Base-by-base conservation (phyloP, 1,140 invertebrate genomes). In the Ladona fulva region DNA sequence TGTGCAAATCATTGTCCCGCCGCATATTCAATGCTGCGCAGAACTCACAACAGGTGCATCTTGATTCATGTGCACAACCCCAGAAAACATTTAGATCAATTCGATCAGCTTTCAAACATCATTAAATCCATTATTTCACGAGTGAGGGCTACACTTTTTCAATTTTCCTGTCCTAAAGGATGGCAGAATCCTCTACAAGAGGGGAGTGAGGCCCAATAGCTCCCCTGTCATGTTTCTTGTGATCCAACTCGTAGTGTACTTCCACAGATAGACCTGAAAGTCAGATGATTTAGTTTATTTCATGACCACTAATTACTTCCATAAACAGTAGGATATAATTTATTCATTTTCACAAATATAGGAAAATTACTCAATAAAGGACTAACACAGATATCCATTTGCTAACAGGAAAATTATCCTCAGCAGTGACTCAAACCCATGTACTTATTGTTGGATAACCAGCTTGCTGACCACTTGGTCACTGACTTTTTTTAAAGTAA, bases 161-260 rank as follows among this genome's bases (percentile, higher is more conserved):
- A 37, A 8, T 37, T 37, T 37, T 80, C 37, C 79, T 79, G 82
- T 80, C 37, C 79, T 79, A 83, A 52, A 83, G 81, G 24, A 83
- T 80, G 42, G 80, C 81, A 77, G 91, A 89, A 83, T 87, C 84
- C 89, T 92, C 89, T 80, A 94, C 93, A 82, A 94, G 87, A 73
- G 93, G 93, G 80, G 92, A 93, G 83, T 94, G 86, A 25, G 92
- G 90, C 81, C 92, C 92, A 78, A 92, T 89, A 42, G 88, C 88
- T 37, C 29, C 29, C 8, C 29, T 37, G 81, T 86, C 87, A 79
- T 87, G 84, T 77, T 82, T 84, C 78, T 83, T 82, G 80, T 89
- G 88, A 86, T 94, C 92, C 81, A 92, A 88, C 84, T 94, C 93
- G 82, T 93, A 93, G 82, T 92, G 91, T 80, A 93, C 89, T 82